Conservation (phyloP, 2,797 vertebrate genomes). For the Thalassophryne amazonica region DNA sequence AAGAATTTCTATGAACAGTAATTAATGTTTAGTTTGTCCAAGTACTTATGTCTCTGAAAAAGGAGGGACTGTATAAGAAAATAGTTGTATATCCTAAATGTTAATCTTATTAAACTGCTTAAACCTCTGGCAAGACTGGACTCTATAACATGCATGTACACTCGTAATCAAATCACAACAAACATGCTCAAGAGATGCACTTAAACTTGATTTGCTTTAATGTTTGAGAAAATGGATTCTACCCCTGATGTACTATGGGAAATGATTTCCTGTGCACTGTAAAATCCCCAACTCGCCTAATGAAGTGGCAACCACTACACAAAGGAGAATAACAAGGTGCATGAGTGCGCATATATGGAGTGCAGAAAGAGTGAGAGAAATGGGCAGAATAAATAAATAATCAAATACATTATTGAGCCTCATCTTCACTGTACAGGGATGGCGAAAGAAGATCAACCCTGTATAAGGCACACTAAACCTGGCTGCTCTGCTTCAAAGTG, state of each 20-base stretch:
- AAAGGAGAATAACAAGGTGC: conserved; percentile 10
- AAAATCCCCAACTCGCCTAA: conserved; percentile 41
- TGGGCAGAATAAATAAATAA: conserved; percentile 53
- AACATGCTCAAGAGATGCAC: conserved; percentile 36
- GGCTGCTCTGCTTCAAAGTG: too few species aligned
- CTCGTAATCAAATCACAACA: conserved; percentile 19
- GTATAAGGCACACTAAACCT: too few species aligned
- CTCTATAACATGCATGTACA: neutral
- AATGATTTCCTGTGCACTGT: conserved; percentile 45
- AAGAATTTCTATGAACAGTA: too few species aligned
- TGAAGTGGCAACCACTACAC: conserved; percentile 33
- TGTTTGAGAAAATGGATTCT: conserved; percentile 35
- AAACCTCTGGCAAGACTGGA: too few species aligned
- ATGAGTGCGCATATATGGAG: conserved; percentile 5
- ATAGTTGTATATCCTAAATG: too few species aligned
- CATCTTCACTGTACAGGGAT: conserved; percentile 15
- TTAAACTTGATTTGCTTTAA: conserved; percentile 27
- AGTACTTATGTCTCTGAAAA: too few species aligned
- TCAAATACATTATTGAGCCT: conserved; percentile 51
- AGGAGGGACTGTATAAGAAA: too few species aligned
- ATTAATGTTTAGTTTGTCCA: too few species aligned
- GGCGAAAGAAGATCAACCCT: conserved; percentile 9
- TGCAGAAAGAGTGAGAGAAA: neutral
- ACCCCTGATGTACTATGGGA: conserved; percentile 30
- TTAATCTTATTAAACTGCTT: too few species aligned